Conservation (phyloP, 35 echinoderm and acorn worm genomes). For the Stichopus chloronotus region DNA sequence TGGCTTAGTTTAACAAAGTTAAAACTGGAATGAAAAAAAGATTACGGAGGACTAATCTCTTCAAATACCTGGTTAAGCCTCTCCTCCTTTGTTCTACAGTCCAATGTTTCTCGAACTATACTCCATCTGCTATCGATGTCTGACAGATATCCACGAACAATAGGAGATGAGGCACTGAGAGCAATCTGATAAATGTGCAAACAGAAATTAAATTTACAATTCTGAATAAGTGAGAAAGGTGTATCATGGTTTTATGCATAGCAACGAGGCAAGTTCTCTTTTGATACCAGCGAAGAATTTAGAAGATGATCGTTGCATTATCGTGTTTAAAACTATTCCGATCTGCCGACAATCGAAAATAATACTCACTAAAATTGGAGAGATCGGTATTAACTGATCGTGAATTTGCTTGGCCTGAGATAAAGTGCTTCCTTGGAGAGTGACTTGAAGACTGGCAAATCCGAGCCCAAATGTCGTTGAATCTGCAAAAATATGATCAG, state of each 20-base stretch:
- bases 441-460: conserved; percentile 40
- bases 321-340: no score
- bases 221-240: no score
- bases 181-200: background rate
- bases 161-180: background rate
- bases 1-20: no score
- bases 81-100: conserved; percentile 10
- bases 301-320: no score
- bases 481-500: background rate
- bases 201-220: no score
- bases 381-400: conserved; percentile 35
- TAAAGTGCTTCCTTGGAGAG: conserved; percentile 2
- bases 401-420: conserved; percentile 20
- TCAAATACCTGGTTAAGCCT: background rate
- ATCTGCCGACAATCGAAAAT: no score
- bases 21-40: no score
- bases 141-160: background rate
- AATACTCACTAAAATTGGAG: conserved; percentile 22
- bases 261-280: no score
- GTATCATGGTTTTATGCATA: no score
- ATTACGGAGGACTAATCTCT: background rate
- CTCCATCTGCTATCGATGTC: conserved; percentile 45
- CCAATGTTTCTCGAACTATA: background rate
- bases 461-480: background rate
- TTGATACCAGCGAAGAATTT: no score